Conservation (phyloP, 2,797 vertebrate genomes). For the Spea hammondii region DNA sequence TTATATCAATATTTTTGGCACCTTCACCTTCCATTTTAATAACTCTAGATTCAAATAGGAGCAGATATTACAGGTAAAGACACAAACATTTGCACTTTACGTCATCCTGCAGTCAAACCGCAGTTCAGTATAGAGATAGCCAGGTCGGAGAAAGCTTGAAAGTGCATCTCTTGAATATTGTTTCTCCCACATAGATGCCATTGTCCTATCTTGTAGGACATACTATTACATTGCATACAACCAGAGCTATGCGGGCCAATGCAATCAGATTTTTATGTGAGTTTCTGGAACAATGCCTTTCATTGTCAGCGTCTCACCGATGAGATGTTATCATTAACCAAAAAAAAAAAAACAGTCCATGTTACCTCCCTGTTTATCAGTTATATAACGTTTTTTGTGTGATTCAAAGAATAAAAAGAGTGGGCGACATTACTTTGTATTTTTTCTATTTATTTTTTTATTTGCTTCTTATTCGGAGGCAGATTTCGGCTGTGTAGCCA, state of each 20-base stretch:
- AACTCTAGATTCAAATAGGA: too few species aligned
- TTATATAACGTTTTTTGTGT: conserved; percentile 50
- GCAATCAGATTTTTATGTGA: conserved; percentile 73
- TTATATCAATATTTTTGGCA: too few species aligned
- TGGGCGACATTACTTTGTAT: conserved; percentile 59
- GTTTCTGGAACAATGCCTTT: conserved; percentile 45
- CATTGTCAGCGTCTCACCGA: conserved; percentile 62
- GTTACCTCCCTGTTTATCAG: conserved; percentile 60
- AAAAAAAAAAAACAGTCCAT: conserved; percentile 55
- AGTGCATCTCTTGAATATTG: too few species aligned
- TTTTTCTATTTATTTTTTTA: conserved; percentile 63
- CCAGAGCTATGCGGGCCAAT: background rate
- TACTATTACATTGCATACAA: too few species aligned
- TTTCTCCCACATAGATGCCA: too few species aligned
- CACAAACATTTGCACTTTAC: too few species aligned
- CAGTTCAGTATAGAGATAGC: too few species aligned
- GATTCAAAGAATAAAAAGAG: conserved; percentile 69
- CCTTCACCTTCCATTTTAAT: too few species aligned
- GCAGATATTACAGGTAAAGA: too few species aligned
- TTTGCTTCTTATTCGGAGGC: conserved; percentile 63
- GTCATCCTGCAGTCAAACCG: too few species aligned
- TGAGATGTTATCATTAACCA: conserved; percentile 52
- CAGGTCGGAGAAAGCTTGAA: too few species aligned
- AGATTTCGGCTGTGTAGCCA: conserved; percentile 60
- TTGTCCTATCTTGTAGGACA: too few species aligned